These are phyloP conservation scores for Tanypteryx hageni DNA, from an alignment of 2,888 invertebrate species.

Conservation along the genomic window DNA sequence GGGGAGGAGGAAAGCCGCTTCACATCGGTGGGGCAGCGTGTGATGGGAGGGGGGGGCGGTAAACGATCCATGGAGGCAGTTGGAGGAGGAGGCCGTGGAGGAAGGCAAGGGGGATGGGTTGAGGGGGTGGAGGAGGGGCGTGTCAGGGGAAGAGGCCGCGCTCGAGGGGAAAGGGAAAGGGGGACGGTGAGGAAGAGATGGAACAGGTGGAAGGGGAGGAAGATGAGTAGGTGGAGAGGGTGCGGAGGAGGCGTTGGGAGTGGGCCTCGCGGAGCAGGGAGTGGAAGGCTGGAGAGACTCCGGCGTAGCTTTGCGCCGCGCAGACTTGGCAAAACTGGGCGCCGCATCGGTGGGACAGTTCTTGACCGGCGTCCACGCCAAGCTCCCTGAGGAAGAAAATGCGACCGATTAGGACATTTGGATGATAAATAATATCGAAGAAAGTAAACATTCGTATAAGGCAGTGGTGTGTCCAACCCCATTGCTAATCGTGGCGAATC, in stretches of 20 bases:
- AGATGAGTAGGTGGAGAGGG: constrained; percentile 78
- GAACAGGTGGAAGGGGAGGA: background rate
- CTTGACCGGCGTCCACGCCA: constrained; percentile 88
- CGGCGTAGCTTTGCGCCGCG: constrained; percentile 88
- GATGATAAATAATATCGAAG: too few relatives aligned
- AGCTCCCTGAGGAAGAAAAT: constrained; percentile 80
- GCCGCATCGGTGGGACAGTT: constrained; percentile 85
- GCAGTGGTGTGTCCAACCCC: too few relatives aligned
- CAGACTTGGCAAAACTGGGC: constrained; percentile 92
- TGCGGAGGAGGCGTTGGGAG: constrained; percentile 83
- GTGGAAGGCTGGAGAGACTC: constrained; percentile 88
- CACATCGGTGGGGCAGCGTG: background rate
- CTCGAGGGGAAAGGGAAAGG: background rate
- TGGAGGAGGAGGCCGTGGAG: background rate
- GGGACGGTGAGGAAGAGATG: background rate
- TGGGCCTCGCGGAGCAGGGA: constrained; percentile 86
- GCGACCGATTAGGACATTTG: too few relatives aligned
- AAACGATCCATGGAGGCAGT: background rate
- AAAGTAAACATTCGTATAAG: background rate
- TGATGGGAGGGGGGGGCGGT: background rate
- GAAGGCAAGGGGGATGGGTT: background rate
- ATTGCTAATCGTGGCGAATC: too few relatives aligned
- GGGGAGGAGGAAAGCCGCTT: constrained; percentile 9
- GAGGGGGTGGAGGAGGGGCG: constrained; percentile 44
- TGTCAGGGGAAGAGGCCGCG: background rate